Evolutionary conservation across 2,113 vertebrate genomes (phyloP).

Genomic region (Casuarius casuarius): DNA sequence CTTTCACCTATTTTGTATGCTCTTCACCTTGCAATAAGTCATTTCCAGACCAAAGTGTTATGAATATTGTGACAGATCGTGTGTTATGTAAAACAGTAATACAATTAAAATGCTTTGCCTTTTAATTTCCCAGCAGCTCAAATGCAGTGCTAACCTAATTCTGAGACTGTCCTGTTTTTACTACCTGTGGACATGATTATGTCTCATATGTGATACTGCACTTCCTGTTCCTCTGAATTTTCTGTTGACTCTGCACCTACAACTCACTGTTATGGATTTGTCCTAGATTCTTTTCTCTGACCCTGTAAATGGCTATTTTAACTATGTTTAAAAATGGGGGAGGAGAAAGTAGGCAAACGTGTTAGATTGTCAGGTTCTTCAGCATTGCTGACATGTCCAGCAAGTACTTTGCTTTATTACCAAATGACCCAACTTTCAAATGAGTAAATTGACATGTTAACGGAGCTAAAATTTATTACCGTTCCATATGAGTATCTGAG

Average conservation of each 20-base stretch:
- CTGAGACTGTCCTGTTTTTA: neutral
- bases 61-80: neutral
- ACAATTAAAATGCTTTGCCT: neutral
- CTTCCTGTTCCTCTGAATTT: constrained; percentile 44
- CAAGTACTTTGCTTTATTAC: neutral
- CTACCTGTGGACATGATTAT: neutral
- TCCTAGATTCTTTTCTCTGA: constrained; percentile 52
- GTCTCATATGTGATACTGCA: neutral
- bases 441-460: neutral
- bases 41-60: neutral
- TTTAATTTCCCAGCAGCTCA: neutral
- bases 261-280: neutral
- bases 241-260: neutral
- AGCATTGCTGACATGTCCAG: neutral
- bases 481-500: neutral
- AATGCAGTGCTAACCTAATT: neutral
- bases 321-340: neutral
- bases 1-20: constrained; percentile 5
- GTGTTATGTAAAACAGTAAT: neutral
- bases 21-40: neutral
- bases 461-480: neutral
- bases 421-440: neutral
- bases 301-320: neutral
- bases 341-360: constrained; percentile 6
- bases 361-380: constrained; percentile 19